phyloP scores from a whole-genome alignment of 2,113 vertebrate species.

The Proteles cristata region DNA sequence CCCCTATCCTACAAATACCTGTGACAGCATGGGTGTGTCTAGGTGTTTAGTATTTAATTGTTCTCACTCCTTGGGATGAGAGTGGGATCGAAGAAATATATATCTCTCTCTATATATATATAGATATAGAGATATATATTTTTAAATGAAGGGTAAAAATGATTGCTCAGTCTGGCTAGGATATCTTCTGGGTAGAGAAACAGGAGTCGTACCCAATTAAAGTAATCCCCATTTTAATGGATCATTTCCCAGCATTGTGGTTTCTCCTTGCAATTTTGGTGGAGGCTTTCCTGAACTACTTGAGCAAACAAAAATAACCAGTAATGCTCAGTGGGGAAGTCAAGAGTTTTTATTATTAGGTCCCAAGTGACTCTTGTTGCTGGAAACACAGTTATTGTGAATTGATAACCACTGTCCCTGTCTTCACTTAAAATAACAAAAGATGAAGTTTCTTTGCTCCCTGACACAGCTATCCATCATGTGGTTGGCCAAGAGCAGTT shows the following conservation, averaged over 20 bases:
- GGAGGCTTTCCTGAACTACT: not conserved
- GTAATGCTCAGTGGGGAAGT: not conserved
- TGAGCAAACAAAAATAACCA: not conserved
- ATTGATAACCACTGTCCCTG: not conserved
- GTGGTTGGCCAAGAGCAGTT: not conserved
- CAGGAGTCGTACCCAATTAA: not conserved
- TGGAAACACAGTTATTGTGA: not conserved
- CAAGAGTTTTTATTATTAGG: not conserved
- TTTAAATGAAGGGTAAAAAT: not conserved
- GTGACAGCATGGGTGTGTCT: not conserved
- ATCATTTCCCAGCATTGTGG: not conserved
- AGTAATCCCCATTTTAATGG: not conserved
- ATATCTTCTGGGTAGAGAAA: not conserved
- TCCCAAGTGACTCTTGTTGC: not conserved
- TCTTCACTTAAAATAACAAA: not conserved
- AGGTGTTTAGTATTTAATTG: not conserved
- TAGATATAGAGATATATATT: not conserved
- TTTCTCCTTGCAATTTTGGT: not conserved
- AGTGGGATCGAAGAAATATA: not conserved
- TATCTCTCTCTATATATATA: too few relatives aligned
- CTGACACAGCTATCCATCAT: not conserved
- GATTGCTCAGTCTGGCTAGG: not conserved
- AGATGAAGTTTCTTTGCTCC: not conserved
- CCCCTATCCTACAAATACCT: not conserved
- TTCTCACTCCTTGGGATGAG: not conserved